Percentiles rank a stretch among this genome's conserved stretches.
These are phyloP conservation scores for Petaurus breviceps DNA, from an alignment of 2,113 vertebrate genomes.

Conservation along the genomic window DNA sequence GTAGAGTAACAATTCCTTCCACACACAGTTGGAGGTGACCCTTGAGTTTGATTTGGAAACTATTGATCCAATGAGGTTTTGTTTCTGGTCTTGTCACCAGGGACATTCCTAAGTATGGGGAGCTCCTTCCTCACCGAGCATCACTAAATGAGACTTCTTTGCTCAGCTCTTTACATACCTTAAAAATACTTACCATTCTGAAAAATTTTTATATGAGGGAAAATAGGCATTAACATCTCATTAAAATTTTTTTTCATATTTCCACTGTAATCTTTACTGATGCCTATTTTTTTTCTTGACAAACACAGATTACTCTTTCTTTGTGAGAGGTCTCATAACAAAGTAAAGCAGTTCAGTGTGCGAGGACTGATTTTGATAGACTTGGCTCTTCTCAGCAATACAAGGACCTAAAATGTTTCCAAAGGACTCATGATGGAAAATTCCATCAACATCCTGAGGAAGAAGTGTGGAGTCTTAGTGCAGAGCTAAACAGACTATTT, in stretches of 20 bases:
- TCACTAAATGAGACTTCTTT: not conserved
- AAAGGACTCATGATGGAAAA: no score
- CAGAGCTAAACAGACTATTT: no score
- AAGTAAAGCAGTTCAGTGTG: not conserved
- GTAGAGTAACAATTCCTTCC: not conserved
- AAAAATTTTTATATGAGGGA: not conserved
- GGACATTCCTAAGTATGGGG: not conserved
- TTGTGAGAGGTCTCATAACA: not conserved
- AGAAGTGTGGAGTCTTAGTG: no score
- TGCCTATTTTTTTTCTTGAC: not conserved
- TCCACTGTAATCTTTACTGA: not conserved
- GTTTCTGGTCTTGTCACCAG: not conserved
- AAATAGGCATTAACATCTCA: not conserved
- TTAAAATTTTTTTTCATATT: not conserved
- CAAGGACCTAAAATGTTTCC: no score
- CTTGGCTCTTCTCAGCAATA: no score
- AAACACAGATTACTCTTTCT: not conserved
- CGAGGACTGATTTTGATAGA: no score
- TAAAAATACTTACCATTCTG: not conserved
- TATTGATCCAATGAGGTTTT: not conserved
- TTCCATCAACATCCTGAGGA: no score
- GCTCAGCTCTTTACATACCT: not conserved
- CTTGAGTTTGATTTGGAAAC: not conserved
- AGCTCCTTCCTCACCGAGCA: not conserved
- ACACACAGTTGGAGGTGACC: not conserved